Base-by-base conservation (phyloP, 2,797 vertebrate genomes). In the Tenualosa thibaudeaui region DNA sequence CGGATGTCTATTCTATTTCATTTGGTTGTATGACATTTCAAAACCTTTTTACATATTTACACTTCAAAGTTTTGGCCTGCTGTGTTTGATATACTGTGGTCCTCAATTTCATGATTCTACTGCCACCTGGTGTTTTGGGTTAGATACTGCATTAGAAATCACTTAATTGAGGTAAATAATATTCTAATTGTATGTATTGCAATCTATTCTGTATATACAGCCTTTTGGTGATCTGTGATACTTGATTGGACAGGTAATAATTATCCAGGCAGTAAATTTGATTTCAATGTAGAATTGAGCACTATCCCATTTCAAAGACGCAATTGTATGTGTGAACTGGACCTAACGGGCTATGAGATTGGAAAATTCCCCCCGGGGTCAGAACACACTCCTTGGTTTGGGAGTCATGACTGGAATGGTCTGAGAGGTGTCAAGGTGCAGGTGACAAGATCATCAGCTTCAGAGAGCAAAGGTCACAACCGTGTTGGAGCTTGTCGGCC, bases 101-200 rank as follows among this genome's bases (percentile, higher is more conserved):
- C 19, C 6, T 9, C 17, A 19, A 71, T 8, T 43, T 43, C 84
- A 87, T 90, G 43, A 82, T 87, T 92, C 43, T 88, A 85, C 91
- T 90, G 93, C 90, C 93, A 93, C 90, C 95, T 94, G 71, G 90
- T 93, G 95, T 90, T 81, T 0, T 46, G 3, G 19, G 2, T 46
- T 8, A 43, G 40, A 9, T 46, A 78, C 17, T 78, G 71, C 71
- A 78, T 5, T 15, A 37, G 13, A 71, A 4, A 2, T 65, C 60
- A 65, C 26, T 65, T 65, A 1, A 65, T 65, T 12, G n/a, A 54
- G 8, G 24, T 10, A 19, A 31, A 75, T 46, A 78, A 78, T 78
- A 46, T 78, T 43, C 0, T 46, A 46, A 78, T 22, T 22, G 37
- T 46, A 22, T 13, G 15, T 1, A 22, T 19, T 6, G 2, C 17